Evolutionary conservation across 2,113 vertebrate species (phyloP).

Genomic region (Telmatochromis bifrenatus): DNA sequence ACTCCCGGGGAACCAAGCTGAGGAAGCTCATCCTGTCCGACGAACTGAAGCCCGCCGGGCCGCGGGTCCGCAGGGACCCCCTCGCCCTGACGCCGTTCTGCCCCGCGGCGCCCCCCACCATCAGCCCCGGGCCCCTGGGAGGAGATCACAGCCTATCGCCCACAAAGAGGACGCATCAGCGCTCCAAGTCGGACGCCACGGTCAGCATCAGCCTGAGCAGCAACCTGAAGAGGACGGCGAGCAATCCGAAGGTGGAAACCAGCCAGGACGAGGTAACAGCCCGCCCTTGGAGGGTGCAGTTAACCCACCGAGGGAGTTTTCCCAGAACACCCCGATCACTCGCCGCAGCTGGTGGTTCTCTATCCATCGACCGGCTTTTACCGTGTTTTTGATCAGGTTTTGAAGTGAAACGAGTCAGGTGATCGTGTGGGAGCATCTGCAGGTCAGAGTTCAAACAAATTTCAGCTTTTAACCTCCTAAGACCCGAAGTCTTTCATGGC

Average conservation of each 20-base stretch:
- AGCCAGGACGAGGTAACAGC: slow-evolving; percentile 83
- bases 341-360: neutral
- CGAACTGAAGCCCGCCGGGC: slow-evolving; percentile 81
- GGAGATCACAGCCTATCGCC: slow-evolving; percentile 80
- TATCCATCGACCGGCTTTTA: neutral
- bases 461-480: neutral
- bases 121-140: slow-evolving; percentile 57
- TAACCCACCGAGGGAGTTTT: neutral
- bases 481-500: neutral
- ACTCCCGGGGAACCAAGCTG: slow-evolving; percentile 90
- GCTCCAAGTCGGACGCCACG: slow-evolving; percentile 94
- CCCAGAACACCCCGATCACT: neutral
- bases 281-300: neutral
- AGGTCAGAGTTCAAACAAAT: neutral
- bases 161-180: slow-evolving; percentile 93
- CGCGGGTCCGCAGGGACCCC: slow-evolving; percentile 70
- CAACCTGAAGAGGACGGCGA: slow-evolving; percentile 92
- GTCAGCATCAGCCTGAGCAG: slow-evolving; percentile 88
- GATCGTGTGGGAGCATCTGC: neutral
- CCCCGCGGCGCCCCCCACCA: neutral
- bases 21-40: slow-evolving; percentile 91
- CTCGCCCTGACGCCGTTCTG: slow-evolving; percentile 45
- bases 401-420: neutral
- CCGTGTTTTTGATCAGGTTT: neutral
- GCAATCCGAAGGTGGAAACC: slow-evolving; percentile 93